Conservation (phyloP, 2,888 invertebrate species). For the Microctonus aethiopoides region DNA sequence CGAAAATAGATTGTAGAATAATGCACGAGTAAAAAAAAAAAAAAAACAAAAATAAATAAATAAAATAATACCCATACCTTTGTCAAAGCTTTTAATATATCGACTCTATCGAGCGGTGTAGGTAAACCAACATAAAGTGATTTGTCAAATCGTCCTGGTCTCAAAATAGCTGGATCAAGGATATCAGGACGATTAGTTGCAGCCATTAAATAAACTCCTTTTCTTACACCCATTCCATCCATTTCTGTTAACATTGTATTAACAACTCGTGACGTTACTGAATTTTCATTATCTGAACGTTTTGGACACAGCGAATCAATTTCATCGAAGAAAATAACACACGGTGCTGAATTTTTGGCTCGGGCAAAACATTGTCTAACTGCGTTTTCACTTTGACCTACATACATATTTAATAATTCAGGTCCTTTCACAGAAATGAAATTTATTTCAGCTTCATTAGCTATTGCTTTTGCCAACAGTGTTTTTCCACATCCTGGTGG, state of each 20-base stretch:
- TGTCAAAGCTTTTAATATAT: slow-evolving; percentile 89
- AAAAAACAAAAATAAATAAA: background rate
- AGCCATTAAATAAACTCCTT: slow-evolving; percentile 94
- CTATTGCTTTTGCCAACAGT: slow-evolving; percentile 95
- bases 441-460: slow-evolving; percentile 98
- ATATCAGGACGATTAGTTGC: slow-evolving; percentile 98
- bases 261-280: slow-evolving; percentile 86
- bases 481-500: slow-evolving; percentile 99
- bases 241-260: slow-evolving; percentile 98
- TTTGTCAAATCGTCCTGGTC: slow-evolving; percentile 91
- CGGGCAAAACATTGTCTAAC: slow-evolving; percentile 96
- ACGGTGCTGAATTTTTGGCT: slow-evolving; percentile 94
- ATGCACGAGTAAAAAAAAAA: background rate
- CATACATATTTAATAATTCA: slow-evolving; percentile 98
- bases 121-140: slow-evolving; percentile 93
- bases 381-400: slow-evolving; percentile 97
- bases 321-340: slow-evolving; percentile 99
- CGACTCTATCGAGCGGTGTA: slow-evolving; percentile 79
- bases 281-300: slow-evolving; percentile 80
- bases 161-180: slow-evolving; percentile 92
- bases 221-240: slow-evolving; percentile 94
- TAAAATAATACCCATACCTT: slow-evolving; percentile 73
- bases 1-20: slow-evolving; percentile 22
- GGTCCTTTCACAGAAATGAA: slow-evolving; percentile 99
- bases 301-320: slow-evolving; percentile 95